These are phyloP conservation scores for Magallana ariakensis DNA, from an alignment of 1,140 invertebrate genomes.

Conservation along the genomic window DNA sequence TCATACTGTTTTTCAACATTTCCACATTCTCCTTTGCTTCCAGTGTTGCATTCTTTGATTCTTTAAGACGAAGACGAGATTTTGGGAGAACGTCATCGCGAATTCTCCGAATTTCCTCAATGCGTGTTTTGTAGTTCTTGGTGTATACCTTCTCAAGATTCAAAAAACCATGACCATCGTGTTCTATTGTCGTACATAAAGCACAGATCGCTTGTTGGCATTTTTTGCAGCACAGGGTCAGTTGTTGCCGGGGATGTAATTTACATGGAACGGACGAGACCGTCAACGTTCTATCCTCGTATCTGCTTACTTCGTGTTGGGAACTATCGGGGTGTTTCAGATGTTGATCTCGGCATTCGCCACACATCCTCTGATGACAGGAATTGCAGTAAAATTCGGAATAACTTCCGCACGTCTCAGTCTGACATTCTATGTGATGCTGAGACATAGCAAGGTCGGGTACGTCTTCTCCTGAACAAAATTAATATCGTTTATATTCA, in stretches of 20 bases:
- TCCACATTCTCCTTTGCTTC: not conserved
- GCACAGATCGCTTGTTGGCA: not conserved
- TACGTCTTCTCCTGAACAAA: too few species aligned
- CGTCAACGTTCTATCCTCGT: not conserved
- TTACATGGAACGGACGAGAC: not conserved
- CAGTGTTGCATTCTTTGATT: not conserved
- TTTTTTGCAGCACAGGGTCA: not conserved
- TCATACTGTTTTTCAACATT: not conserved
- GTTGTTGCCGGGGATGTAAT: not conserved
- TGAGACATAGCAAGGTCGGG: not conserved
- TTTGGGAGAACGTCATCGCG: not conserved
- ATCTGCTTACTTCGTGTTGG: too few species aligned
- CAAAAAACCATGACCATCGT: not conserved
- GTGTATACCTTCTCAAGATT: not conserved
- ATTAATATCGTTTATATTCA: too few species aligned
- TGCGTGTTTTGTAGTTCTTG: not conserved
- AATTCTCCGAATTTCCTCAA: not conserved
- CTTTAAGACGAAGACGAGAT: not conserved
- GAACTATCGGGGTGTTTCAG: not conserved
- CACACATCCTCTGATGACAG: not conserved
- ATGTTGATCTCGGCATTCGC: not conserved
- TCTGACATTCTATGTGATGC: not conserved
- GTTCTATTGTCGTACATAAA: not conserved
- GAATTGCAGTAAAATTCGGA: conserved; percentile 6
- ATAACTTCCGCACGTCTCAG: not conserved